These are phyloP conservation scores for Drosophila obscura DNA, from an alignment of 1,140 invertebrate species.

Conservation along the genomic window DNA sequence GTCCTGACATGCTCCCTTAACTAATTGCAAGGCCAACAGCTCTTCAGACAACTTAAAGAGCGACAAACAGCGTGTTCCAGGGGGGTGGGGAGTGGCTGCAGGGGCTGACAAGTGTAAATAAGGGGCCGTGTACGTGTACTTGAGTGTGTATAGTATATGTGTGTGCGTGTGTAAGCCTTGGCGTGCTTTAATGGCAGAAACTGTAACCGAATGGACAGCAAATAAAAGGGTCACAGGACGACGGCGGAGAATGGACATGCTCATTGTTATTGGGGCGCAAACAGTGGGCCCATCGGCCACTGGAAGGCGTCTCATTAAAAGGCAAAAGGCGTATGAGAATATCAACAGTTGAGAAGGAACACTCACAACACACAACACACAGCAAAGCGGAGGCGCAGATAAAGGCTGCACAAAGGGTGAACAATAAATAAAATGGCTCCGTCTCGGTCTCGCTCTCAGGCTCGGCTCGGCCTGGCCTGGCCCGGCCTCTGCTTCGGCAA, in stretches of 20 bases:
- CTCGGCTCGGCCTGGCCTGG: no score
- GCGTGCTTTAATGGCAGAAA: slow-evolving; percentile 41
- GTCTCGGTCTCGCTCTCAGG: no score
- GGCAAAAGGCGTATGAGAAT: slow-evolving; percentile 64
- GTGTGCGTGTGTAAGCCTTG: slow-evolving; percentile 12
- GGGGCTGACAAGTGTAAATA: slow-evolving; percentile 55
- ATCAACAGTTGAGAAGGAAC: slow-evolving; percentile 55
- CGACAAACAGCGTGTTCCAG: slow-evolving; percentile 45
- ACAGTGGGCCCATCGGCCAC: slow-evolving; percentile 15
- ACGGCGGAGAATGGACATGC: slow-evolving; percentile 36
- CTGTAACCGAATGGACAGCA: slow-evolving; percentile 45
- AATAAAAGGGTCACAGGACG: slow-evolving; percentile 37
- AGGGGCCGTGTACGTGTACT: slow-evolving; percentile 3
- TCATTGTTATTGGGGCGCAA: slow-evolving; percentile 66
- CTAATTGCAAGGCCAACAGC: slow-evolving; percentile 77
- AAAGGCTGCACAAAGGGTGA: slow-evolving; percentile 44
- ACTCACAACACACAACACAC: neutral
- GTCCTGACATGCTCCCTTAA: slow-evolving; percentile 49
- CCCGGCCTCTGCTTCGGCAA: slow-evolving; percentile 35
- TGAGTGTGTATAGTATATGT: neutral
- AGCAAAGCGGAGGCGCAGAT: slow-evolving; percentile 1
- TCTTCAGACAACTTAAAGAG: slow-evolving; percentile 68
- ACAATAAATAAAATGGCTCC: slow-evolving; percentile 52
- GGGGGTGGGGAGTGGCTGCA: neutral
- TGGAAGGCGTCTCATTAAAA: slow-evolving; percentile 64